Evolutionary conservation across 2,888 invertebrate genomes (phyloP), one percentile per base, ranked within the genome.

Genomic region (Dynastes maya): DNA sequence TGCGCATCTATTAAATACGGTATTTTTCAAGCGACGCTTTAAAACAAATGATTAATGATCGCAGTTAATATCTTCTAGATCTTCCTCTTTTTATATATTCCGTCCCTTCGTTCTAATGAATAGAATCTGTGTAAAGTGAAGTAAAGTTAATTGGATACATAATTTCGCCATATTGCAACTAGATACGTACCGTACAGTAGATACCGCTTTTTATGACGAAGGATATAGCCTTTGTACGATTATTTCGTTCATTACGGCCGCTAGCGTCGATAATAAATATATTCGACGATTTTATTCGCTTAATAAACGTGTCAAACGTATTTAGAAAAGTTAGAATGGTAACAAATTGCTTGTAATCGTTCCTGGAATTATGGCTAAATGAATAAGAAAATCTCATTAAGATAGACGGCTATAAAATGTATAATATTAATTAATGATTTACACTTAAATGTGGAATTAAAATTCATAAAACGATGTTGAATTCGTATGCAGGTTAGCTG

Each of bases 271-370:
- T 61, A 61, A 29, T 22, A 61, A 27, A 22, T 61, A 61, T 22
- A 61, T 61, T 61, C n/a, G 16, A 8, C 58, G 6, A 22, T 58
- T 58, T 58, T 5, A 58, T 58, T 58, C 22, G 58, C 16, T 11
- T 58, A 58, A 61, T 16, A 11, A 29, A 61, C 22, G 22, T 29
- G 61, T 61, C 61, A 61, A 61, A 16, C 55, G n/a, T 22, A 55
- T 55, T 55, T n/a, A 55, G 6, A 55, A 13, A 55, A n/a, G 13
- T 55, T 55, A 13, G 13, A 22, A 22, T 55, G 22, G 22, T 61
- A 58, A 58, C n/a, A 3, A 58, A 58, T 27, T n/a, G 58, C 8
- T 6, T 45, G 45, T 45, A 45, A 45, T 45, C 45, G 45, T 9
- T 45, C 2, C 8, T 8, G 11, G 45, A 45, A 45, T 45, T 45